Conservation (phyloP, 2,113 vertebrate genomes). For the Dryoscopus gambensis region DNA sequence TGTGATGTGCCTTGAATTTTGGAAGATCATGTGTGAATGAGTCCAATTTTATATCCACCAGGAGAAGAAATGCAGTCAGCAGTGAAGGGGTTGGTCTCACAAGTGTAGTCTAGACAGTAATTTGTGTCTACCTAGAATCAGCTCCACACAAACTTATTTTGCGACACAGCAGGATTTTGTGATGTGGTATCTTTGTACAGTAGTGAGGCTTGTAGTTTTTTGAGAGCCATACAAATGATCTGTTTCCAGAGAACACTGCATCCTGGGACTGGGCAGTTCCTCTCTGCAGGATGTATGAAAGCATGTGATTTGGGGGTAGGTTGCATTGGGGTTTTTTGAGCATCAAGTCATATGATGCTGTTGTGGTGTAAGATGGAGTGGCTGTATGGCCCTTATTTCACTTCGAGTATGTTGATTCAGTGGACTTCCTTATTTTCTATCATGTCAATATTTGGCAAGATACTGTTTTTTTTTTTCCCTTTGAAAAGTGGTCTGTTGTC, state of each 20-base stretch:
- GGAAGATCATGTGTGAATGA: background rate
- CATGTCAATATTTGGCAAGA: background rate
- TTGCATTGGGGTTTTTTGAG: background rate
- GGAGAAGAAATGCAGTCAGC: background rate
- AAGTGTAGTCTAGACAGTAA: background rate
- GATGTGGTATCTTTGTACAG: background rate
- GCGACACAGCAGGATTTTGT: background rate
- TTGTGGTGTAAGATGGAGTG: slow-evolving; percentile 14
- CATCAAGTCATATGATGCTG: slow-evolving; percentile 11
- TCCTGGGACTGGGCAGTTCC: slow-evolving; percentile 19
- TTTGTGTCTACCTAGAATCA: background rate
- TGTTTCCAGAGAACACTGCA: background rate
- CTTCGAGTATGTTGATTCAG: background rate
- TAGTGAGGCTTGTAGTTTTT: background rate
- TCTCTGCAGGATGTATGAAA: slow-evolving; percentile 40
- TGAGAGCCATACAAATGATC: background rate
- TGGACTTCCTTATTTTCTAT: slow-evolving; percentile 38
- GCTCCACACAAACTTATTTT: background rate
- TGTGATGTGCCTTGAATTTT: background rate
- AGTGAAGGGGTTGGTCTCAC: background rate
- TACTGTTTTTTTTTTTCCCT: background rate
- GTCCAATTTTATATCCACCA: background rate
- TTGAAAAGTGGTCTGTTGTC: background rate
- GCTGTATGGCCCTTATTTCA: background rate
- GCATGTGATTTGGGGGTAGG: background rate